Percentiles rank a stretch among this genome's conserved stretches.
Conservation (phyloP, 2,797 vertebrate species). For the Myoxocephalus aenaeus region DNA sequence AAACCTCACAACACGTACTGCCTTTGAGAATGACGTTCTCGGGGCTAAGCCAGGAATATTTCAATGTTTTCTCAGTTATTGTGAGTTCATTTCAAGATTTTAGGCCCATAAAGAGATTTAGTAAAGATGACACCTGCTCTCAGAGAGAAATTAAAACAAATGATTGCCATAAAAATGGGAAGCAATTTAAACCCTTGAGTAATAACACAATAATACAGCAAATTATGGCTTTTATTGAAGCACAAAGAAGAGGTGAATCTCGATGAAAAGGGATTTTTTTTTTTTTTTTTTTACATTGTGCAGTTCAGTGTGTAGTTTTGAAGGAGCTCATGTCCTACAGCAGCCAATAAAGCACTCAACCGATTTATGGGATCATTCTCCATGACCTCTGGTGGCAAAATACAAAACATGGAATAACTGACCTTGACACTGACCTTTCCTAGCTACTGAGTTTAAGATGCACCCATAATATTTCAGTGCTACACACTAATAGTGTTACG, state of each 20-base stretch:
- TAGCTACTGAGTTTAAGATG: constrained; percentile 37
- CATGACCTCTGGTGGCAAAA: constrained; percentile 50
- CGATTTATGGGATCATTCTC: constrained; percentile 58
- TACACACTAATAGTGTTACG: constrained; percentile 13
- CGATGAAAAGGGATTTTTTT: constrained; percentile 38
- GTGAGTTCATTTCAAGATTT: constrained; percentile 31
- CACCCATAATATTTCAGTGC: constrained; percentile 22
- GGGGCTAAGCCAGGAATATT: constrained; percentile 46
- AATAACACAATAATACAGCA: not conserved
- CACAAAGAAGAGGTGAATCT: not conserved
- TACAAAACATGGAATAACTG: constrained; percentile 47
- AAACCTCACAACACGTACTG: constrained; percentile 53
- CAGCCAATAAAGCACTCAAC: constrained; percentile 66
- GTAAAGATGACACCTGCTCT: not conserved
- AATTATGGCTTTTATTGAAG: constrained; percentile 19
- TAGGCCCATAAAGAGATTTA: constrained; percentile 29
- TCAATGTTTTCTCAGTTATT: constrained; percentile 42
- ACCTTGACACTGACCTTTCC: constrained; percentile 54
- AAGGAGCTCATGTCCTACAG: constrained; percentile 47
- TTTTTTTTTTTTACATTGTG: constrained; percentile 15
- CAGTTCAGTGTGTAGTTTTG: constrained; percentile 19
- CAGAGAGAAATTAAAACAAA: constrained; percentile 33
- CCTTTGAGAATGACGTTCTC: constrained; percentile 39
- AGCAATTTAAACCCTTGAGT: constrained; percentile 16
- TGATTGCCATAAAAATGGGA: constrained; percentile 13